Evolutionary conservation across 2,888 invertebrate genomes (phyloP), one percentile per base, ranked within the genome.

Genomic region (Alloplasta piceator): DNA sequence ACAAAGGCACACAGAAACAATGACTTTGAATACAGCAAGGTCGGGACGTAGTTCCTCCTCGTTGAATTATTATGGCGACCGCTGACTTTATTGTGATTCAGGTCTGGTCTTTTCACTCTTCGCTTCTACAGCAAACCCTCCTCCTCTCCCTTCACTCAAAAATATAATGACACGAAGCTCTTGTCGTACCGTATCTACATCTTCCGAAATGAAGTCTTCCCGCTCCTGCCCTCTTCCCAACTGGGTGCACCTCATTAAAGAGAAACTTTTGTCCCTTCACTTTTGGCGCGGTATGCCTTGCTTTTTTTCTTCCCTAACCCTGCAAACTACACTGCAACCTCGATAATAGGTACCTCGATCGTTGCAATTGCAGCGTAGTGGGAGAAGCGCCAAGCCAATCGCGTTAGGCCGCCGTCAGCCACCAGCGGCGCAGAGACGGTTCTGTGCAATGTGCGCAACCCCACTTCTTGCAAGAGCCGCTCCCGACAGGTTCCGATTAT

Each of bases 11-110:
- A 2, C 12, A 2, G 3, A 26, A 1, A 26, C 26, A 26, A 26
- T 26, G 26, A 26, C 26, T 26, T 26, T 26, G 26, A 2, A 26
- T 26, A 26, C 26, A 26, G 26, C 26, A 26, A 43, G n/a, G n/a
- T n/a, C n/a, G n/a, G 12, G 52, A 12, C 16, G 12, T 52, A 6
- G 10, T n/a, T 61, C 6, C 10, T 46, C 56, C 48, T 16, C 39
- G 38, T 39, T 10, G 38, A 48, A 50, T 14, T 71, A 60, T n/a
- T n/a, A 60, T 16, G 16, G 26, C 3, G 39, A 71, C 48, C 48
- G 48, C 9, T 58, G 36, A 12, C 43, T 60, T 4, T 10, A 55
- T 72, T 63, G 43, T 55, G 41, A 64, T 64, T 73, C 73, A 43
- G 36, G 43, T 55, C 52, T 50, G 14, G 48, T 70, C 48, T 70